phyloP scores from a whole-genome alignment of 2,113 vertebrate species.

The Sorex araneus region DNA sequence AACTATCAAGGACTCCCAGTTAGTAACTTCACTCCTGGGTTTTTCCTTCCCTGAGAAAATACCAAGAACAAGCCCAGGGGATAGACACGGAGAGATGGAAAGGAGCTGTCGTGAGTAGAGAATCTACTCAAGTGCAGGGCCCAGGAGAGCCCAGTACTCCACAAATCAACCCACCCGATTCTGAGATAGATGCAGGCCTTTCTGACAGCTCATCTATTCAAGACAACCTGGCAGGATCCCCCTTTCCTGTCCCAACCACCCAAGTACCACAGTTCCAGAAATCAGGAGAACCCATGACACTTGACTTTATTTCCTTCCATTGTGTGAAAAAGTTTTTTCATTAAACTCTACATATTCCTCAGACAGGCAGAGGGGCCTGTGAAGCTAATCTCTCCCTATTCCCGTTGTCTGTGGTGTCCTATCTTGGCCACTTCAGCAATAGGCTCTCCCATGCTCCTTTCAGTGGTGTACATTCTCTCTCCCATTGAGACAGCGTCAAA shows the following conservation, averaged over 20 bases:
- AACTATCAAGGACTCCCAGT: slow-evolving; percentile 28
- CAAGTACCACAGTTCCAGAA: background rate
- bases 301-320: slow-evolving; percentile 17
- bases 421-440: background rate
- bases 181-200: background rate
- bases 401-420: background rate
- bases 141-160: background rate
- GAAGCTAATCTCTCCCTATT: background rate
- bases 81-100: background rate
- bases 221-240: background rate
- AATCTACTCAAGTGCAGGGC: background rate
- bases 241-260: background rate
- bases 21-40: background rate
- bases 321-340: background rate
- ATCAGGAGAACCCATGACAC: background rate
- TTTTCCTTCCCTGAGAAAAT: slow-evolving; percentile 57
- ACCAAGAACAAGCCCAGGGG: background rate
- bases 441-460: background rate
- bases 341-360: background rate
- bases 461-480: background rate
- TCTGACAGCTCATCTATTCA: background rate
- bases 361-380: background rate
- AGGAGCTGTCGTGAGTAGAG: fast-evolving
- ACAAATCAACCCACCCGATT: background rate
- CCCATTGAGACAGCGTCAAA: slow-evolving; percentile 17